Percentiles rank a stretch among this genome's conserved stretches.
phyloP scores from a whole-genome alignment of 2,888 invertebrate genomes.

The Heliconius cydno region DNA sequence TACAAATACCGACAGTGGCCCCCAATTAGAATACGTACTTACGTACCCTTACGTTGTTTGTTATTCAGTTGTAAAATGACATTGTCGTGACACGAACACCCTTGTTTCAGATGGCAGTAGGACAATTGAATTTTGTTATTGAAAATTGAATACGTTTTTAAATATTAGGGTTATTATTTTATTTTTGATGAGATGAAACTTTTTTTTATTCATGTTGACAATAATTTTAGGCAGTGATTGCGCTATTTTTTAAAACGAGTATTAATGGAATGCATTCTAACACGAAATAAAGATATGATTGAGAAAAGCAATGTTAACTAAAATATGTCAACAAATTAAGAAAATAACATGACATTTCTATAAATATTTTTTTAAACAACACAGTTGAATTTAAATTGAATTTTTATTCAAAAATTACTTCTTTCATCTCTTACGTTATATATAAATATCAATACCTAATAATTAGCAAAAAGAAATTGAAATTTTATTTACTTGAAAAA shows the following conservation, averaged over 20 bases:
- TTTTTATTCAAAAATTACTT: too few species aligned
- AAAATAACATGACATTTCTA: too few species aligned
- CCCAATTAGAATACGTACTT: constrained; percentile 66
- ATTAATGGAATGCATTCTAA: too few species aligned
- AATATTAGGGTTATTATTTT: constrained; percentile 12
- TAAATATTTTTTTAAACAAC: too few species aligned
- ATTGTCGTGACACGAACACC: constrained; percentile 43
- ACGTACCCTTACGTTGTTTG: constrained; percentile 52
- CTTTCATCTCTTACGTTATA: background rate
- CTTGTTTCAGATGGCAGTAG: constrained; percentile 28
- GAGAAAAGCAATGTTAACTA: too few species aligned
- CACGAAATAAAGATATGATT: too few species aligned
- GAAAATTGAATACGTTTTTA: constrained; percentile 11
- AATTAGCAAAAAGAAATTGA: background rate
- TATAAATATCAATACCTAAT: background rate
- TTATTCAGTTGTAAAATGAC: constrained; percentile 48
- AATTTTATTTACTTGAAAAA: background rate
- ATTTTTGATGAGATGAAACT: background rate
- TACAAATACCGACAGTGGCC: constrained; percentile 67
- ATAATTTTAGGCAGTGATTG: too few species aligned
- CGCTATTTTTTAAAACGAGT: too few species aligned
- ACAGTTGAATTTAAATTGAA: too few species aligned
- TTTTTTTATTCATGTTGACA: too few species aligned
- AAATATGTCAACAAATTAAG: too few species aligned
- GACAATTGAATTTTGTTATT: constrained; percentile 33